Evolutionary conservation across 2,113 vertebrate genomes (phyloP).

Genomic region (Solea solea): DNA sequence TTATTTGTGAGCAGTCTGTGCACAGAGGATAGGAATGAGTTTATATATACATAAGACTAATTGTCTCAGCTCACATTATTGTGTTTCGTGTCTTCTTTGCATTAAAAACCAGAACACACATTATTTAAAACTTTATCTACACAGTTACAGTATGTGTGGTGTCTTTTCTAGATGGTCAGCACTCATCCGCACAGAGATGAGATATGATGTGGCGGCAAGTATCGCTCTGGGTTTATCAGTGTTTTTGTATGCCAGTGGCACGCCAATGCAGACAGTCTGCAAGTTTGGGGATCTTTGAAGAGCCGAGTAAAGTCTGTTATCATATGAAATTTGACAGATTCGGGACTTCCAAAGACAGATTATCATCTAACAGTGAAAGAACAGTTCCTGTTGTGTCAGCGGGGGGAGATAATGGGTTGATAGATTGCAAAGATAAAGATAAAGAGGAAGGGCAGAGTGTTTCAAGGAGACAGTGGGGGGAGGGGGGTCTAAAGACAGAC

Average conservation of each 20-base stretch:
- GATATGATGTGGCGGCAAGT: constrained; percentile 27
- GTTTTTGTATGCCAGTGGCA: constrained; percentile 20
- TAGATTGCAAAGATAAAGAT: constrained; percentile 32
- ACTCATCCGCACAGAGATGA: constrained; percentile 9
- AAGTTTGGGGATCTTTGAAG: constrained; percentile 11
- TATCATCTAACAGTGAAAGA: constrained; percentile 39
- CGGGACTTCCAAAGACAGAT: constrained; percentile 13
- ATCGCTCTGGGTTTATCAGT: constrained; percentile 8
- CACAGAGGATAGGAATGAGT: constrained; percentile 13
- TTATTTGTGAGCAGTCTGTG: constrained; percentile 28
- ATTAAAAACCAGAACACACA: too few species aligned
- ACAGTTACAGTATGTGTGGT: not conserved
- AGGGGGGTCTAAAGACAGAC: constrained; percentile 20
- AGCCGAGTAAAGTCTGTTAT: constrained; percentile 28
- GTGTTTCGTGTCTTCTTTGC: too few species aligned
- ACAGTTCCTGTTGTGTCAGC: constrained; percentile 32
- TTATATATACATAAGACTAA: constrained; percentile 11
- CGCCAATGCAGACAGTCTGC: constrained; percentile 31
- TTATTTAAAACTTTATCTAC: too few species aligned
- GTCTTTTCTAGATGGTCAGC: not conserved
- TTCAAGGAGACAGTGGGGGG: constrained; percentile 59
- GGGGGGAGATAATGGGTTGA: constrained; percentile 42
- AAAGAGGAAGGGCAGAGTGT: constrained; percentile 42
- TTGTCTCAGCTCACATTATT: not conserved
- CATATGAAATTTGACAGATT: constrained; percentile 47